Conservation (phyloP, 2,888 invertebrate genomes). For the Eupeodes luniger region DNA sequence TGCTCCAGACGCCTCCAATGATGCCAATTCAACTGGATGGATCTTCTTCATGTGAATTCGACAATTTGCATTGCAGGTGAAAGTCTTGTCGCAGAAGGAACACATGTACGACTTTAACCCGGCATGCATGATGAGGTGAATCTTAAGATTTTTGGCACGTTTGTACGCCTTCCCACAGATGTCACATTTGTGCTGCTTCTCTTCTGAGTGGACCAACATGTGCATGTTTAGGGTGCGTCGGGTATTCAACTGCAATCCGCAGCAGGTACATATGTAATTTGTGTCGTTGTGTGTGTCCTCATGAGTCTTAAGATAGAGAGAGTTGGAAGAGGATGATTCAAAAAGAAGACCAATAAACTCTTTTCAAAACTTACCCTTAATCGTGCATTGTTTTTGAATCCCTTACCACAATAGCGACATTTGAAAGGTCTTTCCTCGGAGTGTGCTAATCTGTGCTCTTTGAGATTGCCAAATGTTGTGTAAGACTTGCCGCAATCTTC, state of each 20-base stretch:
- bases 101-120: conserved; percentile 78
- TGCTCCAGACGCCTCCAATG: conserved; percentile 81
- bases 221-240: conserved; percentile 84
- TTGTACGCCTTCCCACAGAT: conserved; percentile 78
- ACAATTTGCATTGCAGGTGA: conserved; percentile 83
- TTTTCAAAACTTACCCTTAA: conserved; percentile 76
- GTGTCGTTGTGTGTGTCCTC: conserved; percentile 84
- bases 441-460: conserved; percentile 85
- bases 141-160: conserved; percentile 21
- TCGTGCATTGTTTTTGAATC: conserved; percentile 82
- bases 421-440: conserved; percentile 84
- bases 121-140: conserved; percentile 21
- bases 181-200: conserved; percentile 82
- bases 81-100: conserved; percentile 82
- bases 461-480: conserved; percentile 84
- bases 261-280: conserved; percentile 84
- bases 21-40: conserved; percentile 82
- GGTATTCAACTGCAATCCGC: conserved; percentile 83
- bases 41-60: conserved; percentile 82
- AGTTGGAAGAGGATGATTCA: neutral
- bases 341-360: neutral
- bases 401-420: conserved; percentile 83
- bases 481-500: conserved; percentile 84
- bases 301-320: conserved; percentile 80
- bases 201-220: conserved; percentile 83